A percentile compares a stretch with the other conserved stretches of the same genome.
phyloP scores from a whole-genome alignment of 2,797 vertebrate species.

The Rhyacichthys aspro region DNA sequence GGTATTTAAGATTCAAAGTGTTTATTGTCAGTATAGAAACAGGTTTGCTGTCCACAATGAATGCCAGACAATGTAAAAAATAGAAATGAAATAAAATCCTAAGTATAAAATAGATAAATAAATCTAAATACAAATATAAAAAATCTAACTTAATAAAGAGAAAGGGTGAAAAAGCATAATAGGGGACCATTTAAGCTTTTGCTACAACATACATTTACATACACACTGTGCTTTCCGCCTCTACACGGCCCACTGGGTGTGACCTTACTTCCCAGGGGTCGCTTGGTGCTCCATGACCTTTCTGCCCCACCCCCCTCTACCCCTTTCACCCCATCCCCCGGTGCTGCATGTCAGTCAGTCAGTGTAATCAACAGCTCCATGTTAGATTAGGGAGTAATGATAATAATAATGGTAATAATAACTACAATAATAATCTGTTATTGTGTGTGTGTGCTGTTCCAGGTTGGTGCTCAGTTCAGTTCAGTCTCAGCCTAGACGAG shows the following conservation, averaged over 20 bases:
- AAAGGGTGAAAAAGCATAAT: neutral
- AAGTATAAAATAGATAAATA: too few species aligned
- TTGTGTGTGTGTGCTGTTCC: conserved; percentile 79
- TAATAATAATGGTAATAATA: conserved; percentile 78
- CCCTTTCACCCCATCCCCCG: conserved; percentile 23
- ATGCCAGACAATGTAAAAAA: too few species aligned
- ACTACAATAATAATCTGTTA: conserved; percentile 80
- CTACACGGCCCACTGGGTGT: conserved; percentile 51
- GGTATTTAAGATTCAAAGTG: too few species aligned
- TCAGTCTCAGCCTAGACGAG: conserved; percentile 73
- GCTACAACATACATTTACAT: conserved; percentile 44
- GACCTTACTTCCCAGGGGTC: conserved; percentile 55
- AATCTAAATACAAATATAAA: too few species aligned
- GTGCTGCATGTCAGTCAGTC: conserved; percentile 82
- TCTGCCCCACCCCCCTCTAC: neutral
- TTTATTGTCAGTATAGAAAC: too few species aligned
- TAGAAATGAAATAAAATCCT: too few species aligned
- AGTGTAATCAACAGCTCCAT: conserved; percentile 78
- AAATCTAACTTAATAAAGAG: too few species aligned
- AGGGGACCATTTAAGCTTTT: conserved; percentile 12
- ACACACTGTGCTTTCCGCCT: conserved; percentile 71
- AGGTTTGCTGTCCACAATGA: too few species aligned
- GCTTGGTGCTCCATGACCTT: conserved; percentile 62
- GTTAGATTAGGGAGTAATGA: conserved; percentile 80
- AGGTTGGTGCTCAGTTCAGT: conserved; percentile 79